Conservation (phyloP, 2,113 vertebrate genomes). For the Menura novaehollandiae region DNA sequence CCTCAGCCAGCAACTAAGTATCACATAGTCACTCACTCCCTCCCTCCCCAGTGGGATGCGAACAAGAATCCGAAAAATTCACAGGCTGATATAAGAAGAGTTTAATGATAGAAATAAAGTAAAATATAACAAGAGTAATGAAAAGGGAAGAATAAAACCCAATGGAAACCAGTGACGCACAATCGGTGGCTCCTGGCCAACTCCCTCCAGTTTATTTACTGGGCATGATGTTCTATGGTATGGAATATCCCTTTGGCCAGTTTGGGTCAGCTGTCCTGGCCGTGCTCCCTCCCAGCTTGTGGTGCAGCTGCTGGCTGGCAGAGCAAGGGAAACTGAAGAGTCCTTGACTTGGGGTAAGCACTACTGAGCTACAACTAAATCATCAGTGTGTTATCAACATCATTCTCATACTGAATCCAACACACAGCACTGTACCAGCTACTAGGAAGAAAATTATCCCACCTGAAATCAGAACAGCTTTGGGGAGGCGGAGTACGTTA, state of each 20-base stretch:
- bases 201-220: background rate
- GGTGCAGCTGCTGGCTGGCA: fast-evolving
- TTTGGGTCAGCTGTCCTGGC: background rate
- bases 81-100: background rate
- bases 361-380: background rate
- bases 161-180: background rate
- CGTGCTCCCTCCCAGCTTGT: background rate
- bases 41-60: fast-evolving
- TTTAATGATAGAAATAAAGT: background rate
- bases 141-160: background rate
- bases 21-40: background rate
- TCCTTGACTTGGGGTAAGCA: background rate
- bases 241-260: background rate
- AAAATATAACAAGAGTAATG: background rate
- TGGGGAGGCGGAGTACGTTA: background rate
- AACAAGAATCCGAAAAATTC: background rate
- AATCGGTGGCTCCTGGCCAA: fast-evolving
- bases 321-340: background rate
- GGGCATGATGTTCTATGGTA: background rate
- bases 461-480: background rate
- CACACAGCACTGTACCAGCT: background rate
- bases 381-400: background rate
- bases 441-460: background rate
- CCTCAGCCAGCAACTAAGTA: background rate
- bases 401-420: background rate